phyloP scores from a whole-genome alignment of 2,797 vertebrate species.

The Dendrocincla fuliginosa region DNA sequence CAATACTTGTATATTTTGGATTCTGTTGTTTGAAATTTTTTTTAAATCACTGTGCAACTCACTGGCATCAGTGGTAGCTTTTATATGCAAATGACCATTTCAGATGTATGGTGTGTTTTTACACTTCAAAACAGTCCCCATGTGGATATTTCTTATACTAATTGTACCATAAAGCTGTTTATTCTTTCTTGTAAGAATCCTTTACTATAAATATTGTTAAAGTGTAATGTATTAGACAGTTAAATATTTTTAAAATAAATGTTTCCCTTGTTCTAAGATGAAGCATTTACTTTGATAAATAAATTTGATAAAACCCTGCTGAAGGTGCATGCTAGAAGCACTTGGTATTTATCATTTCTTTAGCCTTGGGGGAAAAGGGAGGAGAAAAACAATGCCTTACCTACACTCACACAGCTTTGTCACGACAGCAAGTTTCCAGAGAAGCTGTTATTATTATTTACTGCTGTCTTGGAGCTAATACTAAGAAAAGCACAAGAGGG shows the following conservation, averaged over 20 bases:
- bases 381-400: neutral
- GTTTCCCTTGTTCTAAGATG: slow-evolving; percentile 87
- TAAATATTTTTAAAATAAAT: slow-evolving; percentile 99
- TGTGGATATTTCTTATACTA: slow-evolving; percentile 91
- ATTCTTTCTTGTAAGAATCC: slow-evolving; percentile 97
- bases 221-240: slow-evolving; percentile 97
- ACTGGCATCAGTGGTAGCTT: slow-evolving; percentile 83
- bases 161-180: slow-evolving; percentile 96
- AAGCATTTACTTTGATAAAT: slow-evolving; percentile 71
- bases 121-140: slow-evolving; percentile 87
- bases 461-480: neutral
- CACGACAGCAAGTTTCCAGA: neutral
- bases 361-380: neutral
- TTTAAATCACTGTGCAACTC: slow-evolving; percentile 80
- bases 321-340: slow-evolving; percentile 43
- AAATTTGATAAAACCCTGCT: slow-evolving; percentile 61
- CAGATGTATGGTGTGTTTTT: slow-evolving; percentile 91
- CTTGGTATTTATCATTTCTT: slow-evolving; percentile 12
- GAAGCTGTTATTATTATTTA: neutral
- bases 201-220: slow-evolving; percentile 96
- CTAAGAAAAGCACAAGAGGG: neutral
- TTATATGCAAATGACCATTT: slow-evolving; percentile 84
- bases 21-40: slow-evolving; percentile 78
- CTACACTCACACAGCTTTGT: fast-evolving
- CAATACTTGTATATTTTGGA: slow-evolving; percentile 84